A percentile compares a stretch with the other conserved stretches of the same genome.
phyloP scores from a whole-genome alignment of 2,888 invertebrate genomes.

The Ptychoptera contaminata region DNA sequence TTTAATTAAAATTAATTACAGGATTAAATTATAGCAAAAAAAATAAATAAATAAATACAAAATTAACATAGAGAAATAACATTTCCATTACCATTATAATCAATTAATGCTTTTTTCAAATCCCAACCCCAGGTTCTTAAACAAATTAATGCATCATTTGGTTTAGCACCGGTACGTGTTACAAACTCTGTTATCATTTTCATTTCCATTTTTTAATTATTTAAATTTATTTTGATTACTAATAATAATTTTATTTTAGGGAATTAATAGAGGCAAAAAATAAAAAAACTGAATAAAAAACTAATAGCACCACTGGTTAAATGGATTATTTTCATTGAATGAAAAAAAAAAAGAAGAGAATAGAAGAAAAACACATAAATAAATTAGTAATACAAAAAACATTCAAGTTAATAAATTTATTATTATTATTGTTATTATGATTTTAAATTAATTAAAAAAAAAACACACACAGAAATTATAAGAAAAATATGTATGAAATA shows the following conservation, averaged over 20 bases:
- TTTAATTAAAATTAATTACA: neutral
- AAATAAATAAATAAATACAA: neutral
- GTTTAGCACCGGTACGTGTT: slow-evolving; percentile 12
- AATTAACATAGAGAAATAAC: neutral
- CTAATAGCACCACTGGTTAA: neutral
- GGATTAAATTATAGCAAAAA: neutral
- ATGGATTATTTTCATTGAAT: neutral
- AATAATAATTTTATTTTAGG: slow-evolving; percentile 5
- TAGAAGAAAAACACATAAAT: no score
- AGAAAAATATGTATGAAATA: no score
- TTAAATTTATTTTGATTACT: neutral
- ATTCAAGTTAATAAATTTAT: no score
- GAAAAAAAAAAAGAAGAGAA: neutral
- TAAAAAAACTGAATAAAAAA: neutral
- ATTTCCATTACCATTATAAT: slow-evolving; percentile 14
- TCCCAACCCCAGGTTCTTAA: slow-evolving; percentile 14
- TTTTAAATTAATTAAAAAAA: no score
- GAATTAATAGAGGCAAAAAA: neutral
- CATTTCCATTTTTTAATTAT: slow-evolving; percentile 10
- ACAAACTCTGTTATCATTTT: slow-evolving; percentile 14
- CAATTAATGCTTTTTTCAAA: slow-evolving; percentile 14
- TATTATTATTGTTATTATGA: no score
- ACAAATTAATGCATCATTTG: slow-evolving; percentile 13
- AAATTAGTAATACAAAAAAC: no score
- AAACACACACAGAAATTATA: no score